Evolutionary conservation across 35 echinoderm and acorn worm genomes (phyloP).

Genomic region (Eucidaris tribuloides): DNA sequence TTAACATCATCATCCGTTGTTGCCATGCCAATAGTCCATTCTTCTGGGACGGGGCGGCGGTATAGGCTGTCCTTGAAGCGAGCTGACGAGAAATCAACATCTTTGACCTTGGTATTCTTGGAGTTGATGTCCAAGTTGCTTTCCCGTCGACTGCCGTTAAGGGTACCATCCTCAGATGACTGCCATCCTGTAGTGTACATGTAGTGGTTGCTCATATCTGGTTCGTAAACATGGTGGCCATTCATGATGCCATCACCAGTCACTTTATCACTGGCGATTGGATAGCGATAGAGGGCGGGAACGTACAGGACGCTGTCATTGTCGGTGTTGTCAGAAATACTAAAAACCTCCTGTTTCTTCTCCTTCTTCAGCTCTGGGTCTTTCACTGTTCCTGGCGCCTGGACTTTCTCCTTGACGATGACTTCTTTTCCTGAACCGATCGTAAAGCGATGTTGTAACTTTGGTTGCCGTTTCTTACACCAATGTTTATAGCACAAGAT

Average conservation of each 20-base stretch:
- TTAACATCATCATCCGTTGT: slow-evolving; percentile 8
- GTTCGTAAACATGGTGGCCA: neutral
- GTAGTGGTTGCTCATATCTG: neutral
- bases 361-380: slow-evolving; percentile 1
- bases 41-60: neutral
- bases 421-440: slow-evolving; percentile 1
- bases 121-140: neutral
- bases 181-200: slow-evolving; percentile 10
- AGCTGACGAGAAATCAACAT: slow-evolving; percentile 16
- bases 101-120: slow-evolving; percentile 4
- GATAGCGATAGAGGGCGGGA: slow-evolving; percentile 16
- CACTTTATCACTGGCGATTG: slow-evolving; percentile 4
- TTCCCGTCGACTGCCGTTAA: neutral
- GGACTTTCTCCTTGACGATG: neutral
- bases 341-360: slow-evolving; percentile 18
- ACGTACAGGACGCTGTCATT: neutral
- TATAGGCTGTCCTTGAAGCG: slow-evolving; percentile 3
- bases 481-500: slow-evolving; percentile 21
- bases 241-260: slow-evolving; percentile 24
- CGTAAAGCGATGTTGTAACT: neutral
- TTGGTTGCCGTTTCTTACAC: neutral
- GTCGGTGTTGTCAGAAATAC: slow-evolving; percentile 15
- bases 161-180: neutral
- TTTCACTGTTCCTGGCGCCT: neutral
- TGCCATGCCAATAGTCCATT: slow-evolving; percentile 17